Base-by-base conservation (phyloP, 2,113 vertebrate genomes). In the Chloroceryle aenea region DNA sequence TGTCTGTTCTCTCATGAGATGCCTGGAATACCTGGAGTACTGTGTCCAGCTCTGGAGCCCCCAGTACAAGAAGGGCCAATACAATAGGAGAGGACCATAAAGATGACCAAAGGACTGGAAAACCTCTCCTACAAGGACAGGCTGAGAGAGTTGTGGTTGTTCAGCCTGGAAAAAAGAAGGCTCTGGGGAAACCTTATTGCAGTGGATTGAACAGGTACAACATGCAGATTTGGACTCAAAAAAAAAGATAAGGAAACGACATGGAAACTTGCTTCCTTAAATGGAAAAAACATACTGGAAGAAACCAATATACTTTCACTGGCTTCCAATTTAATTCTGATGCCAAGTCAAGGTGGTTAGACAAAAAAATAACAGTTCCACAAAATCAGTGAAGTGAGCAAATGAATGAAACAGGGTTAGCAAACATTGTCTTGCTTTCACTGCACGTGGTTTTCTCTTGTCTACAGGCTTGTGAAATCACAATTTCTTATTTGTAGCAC, bases 391-490 rank as follows among this genome's bases (percentile, higher is more conserved):
- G 47, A 63, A 66, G 67, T 53, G 78, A 93, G 30, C 9, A 86
- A 92, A 83, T 58, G 62, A 88, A 86, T 73, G 43, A 77, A 88
- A 90, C 4, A 22, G 26, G 8, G 16, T 6, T 83, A 47, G 56
- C 58, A 89, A 89, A 88, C 10, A 85, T n/a, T 45, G 8, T 66
- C 18, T 29, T 78, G 27, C n/a, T 86, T 68, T 94, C 55, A 71
- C 48, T 63, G 6, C 30, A 59, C 22, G 34, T 66, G 22, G 20
- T 90, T 83, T 93, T 71, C 62, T 80, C 47, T 77, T 80, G 29
- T 74, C 67, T 79, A 87, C 29, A 55, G 68, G 59, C 15, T 80
- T 88, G 92, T 80, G 67, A 94, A 96, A 94, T 88, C 59, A 62
- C 36, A 58, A 1, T 83, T 84, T 95, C 12, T 45, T 90, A 80